Evolutionary conservation across 2,888 invertebrate species (phyloP), one percentile per base, ranked within the genome.

Genomic region (Pseudanteris insignis): DNA sequence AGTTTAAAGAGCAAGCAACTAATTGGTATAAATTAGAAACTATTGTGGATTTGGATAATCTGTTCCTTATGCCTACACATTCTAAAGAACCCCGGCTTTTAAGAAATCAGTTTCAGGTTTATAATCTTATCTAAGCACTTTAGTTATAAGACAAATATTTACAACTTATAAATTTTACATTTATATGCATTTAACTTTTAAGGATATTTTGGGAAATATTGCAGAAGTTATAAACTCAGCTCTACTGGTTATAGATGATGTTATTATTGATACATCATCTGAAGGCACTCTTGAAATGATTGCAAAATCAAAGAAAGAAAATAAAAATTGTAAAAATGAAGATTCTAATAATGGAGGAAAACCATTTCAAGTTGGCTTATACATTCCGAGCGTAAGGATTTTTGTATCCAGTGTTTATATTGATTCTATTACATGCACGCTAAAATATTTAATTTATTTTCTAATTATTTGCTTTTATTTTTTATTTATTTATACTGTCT

Each of bases 1-100:
- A 91, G 75, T 89, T 89, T 74, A 82, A 88, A 67, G 82, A 87
- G 0, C 88, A 88, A 73, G 76, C 84, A 1, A 86, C 86, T 12
- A 88, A 86, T 63, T 94, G 93, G 92, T 85, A 88, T 67, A 84
- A 88, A 64, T 77, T 94, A 13, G 89, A 92, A 71, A 88, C 91
- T 65, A 86, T 86, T 68, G 87, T 90, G 72, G 88, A 90, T 68
- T 83, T 94, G 74, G 89, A 93, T 79, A 86, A 89, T 69, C 80
- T 88, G 8, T 89, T 90, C 75, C 88, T 90, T 41, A 86, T 92
- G 12, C 81, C 86, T 18, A 18, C 6, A 6, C 18, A 18, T 18
- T 18, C 18, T 18, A 18, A 18, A 18, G 18, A 18, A 18, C 6
- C 18, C 6, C 6, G 18, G 6, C 6, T 18, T 18, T n/a, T n/a